A percentile compares a stretch with the other conserved stretches of the same genome.
Evolutionary conservation across 2,113 vertebrate species (phyloP).

Genomic region (Hypanus sabinus): DNA sequence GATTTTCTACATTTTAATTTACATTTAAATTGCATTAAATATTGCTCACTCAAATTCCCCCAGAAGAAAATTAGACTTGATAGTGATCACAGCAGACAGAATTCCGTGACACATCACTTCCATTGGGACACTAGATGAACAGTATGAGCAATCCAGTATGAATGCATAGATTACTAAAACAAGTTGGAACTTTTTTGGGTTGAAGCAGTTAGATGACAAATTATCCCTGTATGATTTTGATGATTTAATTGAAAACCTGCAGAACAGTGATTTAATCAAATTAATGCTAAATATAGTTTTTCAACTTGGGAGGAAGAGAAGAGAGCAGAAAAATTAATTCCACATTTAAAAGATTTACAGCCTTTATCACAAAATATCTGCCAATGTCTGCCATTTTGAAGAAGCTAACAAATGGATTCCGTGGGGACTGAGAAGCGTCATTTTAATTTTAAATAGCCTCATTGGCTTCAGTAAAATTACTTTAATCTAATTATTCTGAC

Average conservation of each 20-base stretch:
- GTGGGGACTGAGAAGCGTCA: neutral
- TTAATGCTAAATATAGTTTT: neutral
- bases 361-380: neutral
- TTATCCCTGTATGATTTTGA: neutral
- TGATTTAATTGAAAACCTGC: neutral
- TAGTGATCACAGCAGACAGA: neutral
- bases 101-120: neutral
- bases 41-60: neutral
- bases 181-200: neutral
- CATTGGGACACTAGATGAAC: neutral
- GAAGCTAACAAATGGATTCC: neutral
- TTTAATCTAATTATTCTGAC: neutral
- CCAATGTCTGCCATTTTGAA: slow-evolving; percentile 27
- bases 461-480: neutral
- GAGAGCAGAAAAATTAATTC: neutral
- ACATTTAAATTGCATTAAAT: neutral
- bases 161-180: neutral
- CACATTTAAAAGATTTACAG: neutral
- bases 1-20: neutral
- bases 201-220: neutral
- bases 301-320: neutral
- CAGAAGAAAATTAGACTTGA: neutral
- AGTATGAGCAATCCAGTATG: neutral
- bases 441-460: slow-evolving; percentile 26
- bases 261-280: slow-evolving; percentile 8